Base-by-base conservation (phyloP, 1,140 invertebrate genomes). In the Pseudomyrmex cubaensis region DNA sequence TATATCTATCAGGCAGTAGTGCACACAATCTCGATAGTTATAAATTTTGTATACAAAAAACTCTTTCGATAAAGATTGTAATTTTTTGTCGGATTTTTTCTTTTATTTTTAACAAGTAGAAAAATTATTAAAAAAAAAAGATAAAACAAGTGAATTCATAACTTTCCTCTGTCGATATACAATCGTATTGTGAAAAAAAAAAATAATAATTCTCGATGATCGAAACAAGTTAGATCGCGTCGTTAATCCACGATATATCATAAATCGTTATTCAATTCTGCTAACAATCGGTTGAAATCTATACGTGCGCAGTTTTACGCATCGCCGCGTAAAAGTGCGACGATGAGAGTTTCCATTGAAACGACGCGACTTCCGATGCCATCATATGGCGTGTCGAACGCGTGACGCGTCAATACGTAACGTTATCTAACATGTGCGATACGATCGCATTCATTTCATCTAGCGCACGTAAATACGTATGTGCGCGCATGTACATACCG, bases 381-480 rank as follows among this genome's bases (percentile, higher is more conserved):
- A 77, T 83, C 82, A 83, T 83, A 77, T 82, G 78, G 78, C 5
- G 35, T 82, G 72, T 82, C 74, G 75, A 78, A 62, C 54, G 48
- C 44, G 64, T 78, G 54, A 70, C n/a, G 59, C 64, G 59, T 72
- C 46, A 77, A 67, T 74, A 62, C 46, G 12, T 44, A 78, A 44
- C n/a, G 35, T 67, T 61, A 61, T 63, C 73, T 75, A 67, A 85
- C 72, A 85, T 87, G 74, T 85, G 83, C 69, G 52, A 88, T 59
- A 80, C 61, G n/a, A 59, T 85, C 72, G 86, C 85, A 72, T 63
- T 88, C 75, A 62, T 57, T 87, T 61, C 15, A 22, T 74, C 35
- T 35, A 35, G 35, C 35, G 35, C 35, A 63, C 59, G 10, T 48
- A 74, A 77, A 82, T 35, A 35, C 35, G 17, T 73, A 80, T 35